Base-by-base conservation (phyloP, 2,888 invertebrate genomes). In the Aplocera efformata region DNA sequence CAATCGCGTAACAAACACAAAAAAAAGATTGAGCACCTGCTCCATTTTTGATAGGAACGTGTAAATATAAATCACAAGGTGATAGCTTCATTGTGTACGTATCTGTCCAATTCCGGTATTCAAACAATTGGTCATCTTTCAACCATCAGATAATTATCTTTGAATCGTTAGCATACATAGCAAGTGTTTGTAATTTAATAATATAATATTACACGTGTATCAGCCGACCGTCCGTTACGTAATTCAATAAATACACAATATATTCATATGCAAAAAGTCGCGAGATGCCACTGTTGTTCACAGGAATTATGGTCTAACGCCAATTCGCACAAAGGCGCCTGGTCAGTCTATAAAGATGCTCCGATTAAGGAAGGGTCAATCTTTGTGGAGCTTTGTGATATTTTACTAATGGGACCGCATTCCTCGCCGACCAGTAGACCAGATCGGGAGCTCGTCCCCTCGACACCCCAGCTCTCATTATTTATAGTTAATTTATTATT, bases 401-500 rank as follows among this genome's bases (percentile, higher is more conserved):
- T 62, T 79, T 77, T 76, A 74, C 84, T 85, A 85, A 85, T 82
- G 79, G 82, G 78, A 79, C 85, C 83, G 61, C 84, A 81, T 85
- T 85, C 82, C 80, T 60, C 56, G 67, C 52, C 59, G 82, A 73
- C 86, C 83, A 72, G 85, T 86, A 80, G 64, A 77, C 77, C 79
- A 67, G 81, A 67, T 69, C 62, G 64, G 55, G 63, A 58, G 57
- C 63, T 64, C 67, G 56, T 47, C 53, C 52, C 35, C 48, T 55
- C 23, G 26, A 53, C 54, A 62, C 61, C 66, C 56, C 59, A 61
- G 53, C 51, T 62, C 58, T 68, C 74, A 83, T 82, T 80, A 84
- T 84, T 83, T 84, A 82, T 79, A 79, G 68, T 81, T 81, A 83
- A 84, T 85, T 83, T 82, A 84, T 84, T 85, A 84, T 85, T 85